Evolutionary conservation across 2,888 invertebrate genomes (phyloP).

Genomic region (Chrysotoxum bicinctum): DNA sequence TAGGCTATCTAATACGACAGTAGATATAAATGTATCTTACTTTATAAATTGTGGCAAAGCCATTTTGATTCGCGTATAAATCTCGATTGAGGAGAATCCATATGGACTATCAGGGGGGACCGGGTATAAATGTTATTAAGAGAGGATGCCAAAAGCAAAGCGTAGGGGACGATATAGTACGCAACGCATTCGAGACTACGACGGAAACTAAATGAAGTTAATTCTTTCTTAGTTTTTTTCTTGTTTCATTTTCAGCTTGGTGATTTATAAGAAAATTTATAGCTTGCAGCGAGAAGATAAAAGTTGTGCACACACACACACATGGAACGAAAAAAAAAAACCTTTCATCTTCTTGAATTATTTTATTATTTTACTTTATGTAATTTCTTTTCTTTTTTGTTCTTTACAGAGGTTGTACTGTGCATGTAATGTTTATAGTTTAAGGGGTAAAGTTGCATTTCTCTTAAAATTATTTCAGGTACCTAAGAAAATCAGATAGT

Average conservation of each 20-base stretch:
- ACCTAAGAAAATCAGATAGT: too few relatives aligned
- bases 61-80: conserved; percentile 9
- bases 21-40: conserved; percentile 18
- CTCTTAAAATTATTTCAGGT: too few relatives aligned
- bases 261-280: conserved; percentile 69
- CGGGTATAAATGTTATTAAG: not conserved
- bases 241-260: conserved; percentile 31
- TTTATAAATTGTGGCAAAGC: not conserved
- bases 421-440: not conserved
- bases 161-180: not conserved
- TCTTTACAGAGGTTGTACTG: not conserved
- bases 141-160: not conserved
- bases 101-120: not conserved
- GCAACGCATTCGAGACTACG: conserved; percentile 6
- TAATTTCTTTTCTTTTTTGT: conserved; percentile 5
- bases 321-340: not conserved
- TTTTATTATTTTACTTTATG: conserved; percentile 23
- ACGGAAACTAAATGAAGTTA: conserved; percentile 25
- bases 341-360: conserved; percentile 26
- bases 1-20: conserved; percentile 14
- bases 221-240: not conserved
- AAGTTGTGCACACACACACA: not conserved
- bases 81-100: conserved; percentile 13
- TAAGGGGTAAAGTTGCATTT: not conserved
- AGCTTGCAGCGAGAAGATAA: conserved; percentile 32